Evolutionary conservation across 2,113 vertebrate species (phyloP).

Genomic region (Gnathonemus longibarbis): DNA sequence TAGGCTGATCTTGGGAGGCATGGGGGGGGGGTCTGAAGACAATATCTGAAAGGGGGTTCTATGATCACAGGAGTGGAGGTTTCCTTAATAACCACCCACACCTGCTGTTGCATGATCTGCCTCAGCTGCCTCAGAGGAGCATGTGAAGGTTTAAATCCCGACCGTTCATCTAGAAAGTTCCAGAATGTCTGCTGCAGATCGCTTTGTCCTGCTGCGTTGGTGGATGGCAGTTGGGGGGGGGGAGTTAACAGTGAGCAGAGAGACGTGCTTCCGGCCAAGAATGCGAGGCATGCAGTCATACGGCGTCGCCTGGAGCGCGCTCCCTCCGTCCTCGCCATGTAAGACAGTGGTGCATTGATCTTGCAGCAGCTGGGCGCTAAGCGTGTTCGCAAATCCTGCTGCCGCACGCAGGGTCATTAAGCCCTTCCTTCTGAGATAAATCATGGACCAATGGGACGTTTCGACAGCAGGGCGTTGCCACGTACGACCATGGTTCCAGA

Average conservation of each 20-base stretch:
- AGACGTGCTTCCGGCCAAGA: not conserved
- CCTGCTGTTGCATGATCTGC: not conserved
- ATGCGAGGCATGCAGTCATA: not conserved
- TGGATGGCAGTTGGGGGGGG: not conserved
- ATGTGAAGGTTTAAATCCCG: not conserved
- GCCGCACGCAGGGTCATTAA: not conserved
- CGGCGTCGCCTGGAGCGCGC: not conserved
- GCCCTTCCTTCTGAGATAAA: slow-evolving; percentile 1
- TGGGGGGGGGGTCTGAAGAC: not conserved
- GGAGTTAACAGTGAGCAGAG: not conserved
- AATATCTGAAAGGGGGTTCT: not conserved
- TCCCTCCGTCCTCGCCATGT: not conserved
- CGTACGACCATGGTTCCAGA: not conserved
- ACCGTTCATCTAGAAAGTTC: not conserved
- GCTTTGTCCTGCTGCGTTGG: not conserved
- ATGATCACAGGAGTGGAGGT: not conserved
- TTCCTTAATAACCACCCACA: not conserved
- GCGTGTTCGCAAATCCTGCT: not conserved
- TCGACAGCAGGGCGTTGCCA: not conserved
- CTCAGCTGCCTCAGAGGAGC: not conserved
- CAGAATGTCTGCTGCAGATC: not conserved
- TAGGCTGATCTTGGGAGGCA: not conserved
- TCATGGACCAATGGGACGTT: not conserved
- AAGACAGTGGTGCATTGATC: slow-evolving; percentile 4
- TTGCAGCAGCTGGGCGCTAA: not conserved